Conservation (phyloP, 2,888 invertebrate species). For the Ernsta delagoae region DNA sequence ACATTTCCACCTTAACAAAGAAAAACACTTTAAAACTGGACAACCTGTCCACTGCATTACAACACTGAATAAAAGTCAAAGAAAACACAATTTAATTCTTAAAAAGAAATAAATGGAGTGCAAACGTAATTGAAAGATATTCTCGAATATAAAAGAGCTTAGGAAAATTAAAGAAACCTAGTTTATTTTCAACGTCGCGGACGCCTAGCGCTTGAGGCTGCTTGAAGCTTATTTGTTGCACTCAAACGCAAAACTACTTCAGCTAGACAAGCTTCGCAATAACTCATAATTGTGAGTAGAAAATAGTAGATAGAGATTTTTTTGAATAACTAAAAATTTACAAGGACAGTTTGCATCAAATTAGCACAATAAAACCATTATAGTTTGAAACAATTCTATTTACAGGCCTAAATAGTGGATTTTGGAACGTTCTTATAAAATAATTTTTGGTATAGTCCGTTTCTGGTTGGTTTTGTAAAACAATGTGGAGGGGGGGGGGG, state of each 20-base stretch:
- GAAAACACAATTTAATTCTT: constrained; percentile 13
- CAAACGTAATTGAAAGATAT: constrained; percentile 20
- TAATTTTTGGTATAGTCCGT: too few relatives aligned
- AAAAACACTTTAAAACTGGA: too few relatives aligned
- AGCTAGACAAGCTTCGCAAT: neutral
- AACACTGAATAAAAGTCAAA: neutral
- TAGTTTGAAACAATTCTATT: too few relatives aligned
- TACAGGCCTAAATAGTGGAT: too few relatives aligned
- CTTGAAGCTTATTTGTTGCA: constrained; percentile 21
- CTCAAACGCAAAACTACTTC: constrained; percentile 2
- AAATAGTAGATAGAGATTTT: too few relatives aligned
- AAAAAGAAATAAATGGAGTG: constrained; percentile 18
- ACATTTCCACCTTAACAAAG: too few relatives aligned
- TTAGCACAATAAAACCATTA: too few relatives aligned
- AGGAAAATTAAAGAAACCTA: constrained; percentile 30
- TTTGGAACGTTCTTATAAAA: too few relatives aligned
- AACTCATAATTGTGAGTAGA: neutral
- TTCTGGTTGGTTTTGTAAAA: too few relatives aligned
- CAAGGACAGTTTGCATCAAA: too few relatives aligned
- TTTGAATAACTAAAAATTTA: too few relatives aligned
- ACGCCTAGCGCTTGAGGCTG: neutral
- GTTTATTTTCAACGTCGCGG: constrained; percentile 19
- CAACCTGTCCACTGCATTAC: neutral
- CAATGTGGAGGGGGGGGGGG: too few relatives aligned
- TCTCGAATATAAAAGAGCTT: constrained; percentile 25